Evolutionary conservation across 2,888 invertebrate species (phyloP).

Genomic region (Fabriciana adippe): DNA sequence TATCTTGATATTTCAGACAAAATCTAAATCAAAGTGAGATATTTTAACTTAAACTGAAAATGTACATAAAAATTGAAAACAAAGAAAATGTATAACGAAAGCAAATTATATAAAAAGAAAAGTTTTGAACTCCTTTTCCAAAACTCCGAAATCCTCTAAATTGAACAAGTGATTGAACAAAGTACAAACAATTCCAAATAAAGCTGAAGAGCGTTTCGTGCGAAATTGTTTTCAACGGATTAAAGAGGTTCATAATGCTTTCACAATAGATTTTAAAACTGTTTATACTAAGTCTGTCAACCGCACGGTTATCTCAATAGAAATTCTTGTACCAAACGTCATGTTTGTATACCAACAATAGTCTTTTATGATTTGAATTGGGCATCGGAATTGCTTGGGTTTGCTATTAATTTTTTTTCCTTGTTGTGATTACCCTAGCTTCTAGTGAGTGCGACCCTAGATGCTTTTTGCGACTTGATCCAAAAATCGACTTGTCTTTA

Average conservation of each 20-base stretch:
- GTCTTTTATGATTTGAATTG: constrained; percentile 30
- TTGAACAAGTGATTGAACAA: constrained; percentile 48
- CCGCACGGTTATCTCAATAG: constrained; percentile 67
- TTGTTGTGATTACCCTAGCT: constrained; percentile 15
- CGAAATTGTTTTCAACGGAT: constrained; percentile 66
- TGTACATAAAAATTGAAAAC: constrained; percentile 10
- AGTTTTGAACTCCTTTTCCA: constrained; percentile 26
- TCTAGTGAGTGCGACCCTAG: no score
- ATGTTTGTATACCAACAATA: constrained; percentile 53
- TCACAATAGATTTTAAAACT: constrained; percentile 60
- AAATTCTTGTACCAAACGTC: constrained; percentile 63
- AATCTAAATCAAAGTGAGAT: constrained; percentile 1
- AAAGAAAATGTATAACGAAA: constrained; percentile 4
- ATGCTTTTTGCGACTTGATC: no score
- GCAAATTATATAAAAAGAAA: constrained; percentile 21
- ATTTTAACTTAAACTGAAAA: constrained; percentile 9
- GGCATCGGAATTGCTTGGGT: constrained; percentile 26
- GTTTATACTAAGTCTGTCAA: constrained; percentile 68
- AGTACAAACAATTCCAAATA: constrained; percentile 49
- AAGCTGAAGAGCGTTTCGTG: constrained; percentile 53
- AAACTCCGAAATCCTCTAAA: constrained; percentile 34
- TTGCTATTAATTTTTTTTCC: constrained; percentile 28
- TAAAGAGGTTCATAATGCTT: constrained; percentile 62
- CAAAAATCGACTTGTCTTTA: no score
- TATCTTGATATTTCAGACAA: background rate